Base-by-base conservation (phyloP, 2,113 vertebrate species). In the Ciconia maguari region DNA sequence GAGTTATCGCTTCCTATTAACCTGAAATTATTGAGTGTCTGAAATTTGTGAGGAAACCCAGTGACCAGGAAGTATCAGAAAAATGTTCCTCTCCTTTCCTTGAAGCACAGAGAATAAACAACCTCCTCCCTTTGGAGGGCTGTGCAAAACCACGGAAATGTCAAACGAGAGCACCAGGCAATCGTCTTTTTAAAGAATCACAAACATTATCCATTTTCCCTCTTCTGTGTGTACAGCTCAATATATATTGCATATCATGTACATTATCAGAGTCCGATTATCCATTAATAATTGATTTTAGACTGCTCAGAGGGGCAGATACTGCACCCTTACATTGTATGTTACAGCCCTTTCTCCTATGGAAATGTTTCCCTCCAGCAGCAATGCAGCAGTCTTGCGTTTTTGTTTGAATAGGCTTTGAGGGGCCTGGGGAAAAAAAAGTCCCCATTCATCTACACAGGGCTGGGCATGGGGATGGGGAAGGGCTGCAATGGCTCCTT, bases 1-100 rank as follows among this genome's bases (percentile, higher is more conserved):
- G 85, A 96, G 64, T 96, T 96, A 96, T 93, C 72, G 10, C 86
- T 96, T 96, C 91, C 91, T 87, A 94, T 97, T 97, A 97, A 95
- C 94, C 93, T 95, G 96, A 94, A 97, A 88, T 95, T 84, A 95
- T 46, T 95, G 91, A 93, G 46, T 41, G 80, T 74, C 80, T 95
- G 92, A 78, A 94, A 90, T 46, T 84, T 7, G 14, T 81, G 83
- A 96, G 87, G 51, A 95, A 96, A 77, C 44, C 17, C 77, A 92
- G 93, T 58, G 86, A 91, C 78, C 77, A 93, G 82, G 93, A 95
- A 95, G 78, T 58, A 86, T 64, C 64, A 94, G 87, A 78, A 95
- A 96, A 89, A 87, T 51, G 25, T 91, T 90, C 34, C 30, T 94
- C 52, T 78, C 64, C 41, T 83, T 96, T 61, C 11, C 70, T 78